Base-by-base conservation (phyloP, 2,113 vertebrate genomes). In the Hyla sarda region DNA sequence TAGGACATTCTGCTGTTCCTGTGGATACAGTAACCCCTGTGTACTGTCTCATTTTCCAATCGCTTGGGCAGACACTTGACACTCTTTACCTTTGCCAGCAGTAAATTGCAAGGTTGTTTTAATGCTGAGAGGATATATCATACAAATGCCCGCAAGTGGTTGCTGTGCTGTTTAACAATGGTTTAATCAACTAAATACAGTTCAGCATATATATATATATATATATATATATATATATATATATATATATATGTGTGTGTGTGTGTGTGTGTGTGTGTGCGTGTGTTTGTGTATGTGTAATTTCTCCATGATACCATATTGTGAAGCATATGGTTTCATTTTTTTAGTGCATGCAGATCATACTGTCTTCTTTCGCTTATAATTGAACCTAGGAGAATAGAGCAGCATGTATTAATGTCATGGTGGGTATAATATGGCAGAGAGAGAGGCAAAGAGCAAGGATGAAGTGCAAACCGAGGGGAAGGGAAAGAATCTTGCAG, bases 311-410 rank as follows among this genome's bases (percentile, higher is more conserved):
- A 67, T 25, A 69, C 28, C 28, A 21, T 25, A 73, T 25, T n/a
- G 25, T 47, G 72, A 54, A 48, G 71, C 2, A 75, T 56, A 32
- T 76, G 54, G 56, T 58, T 50, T 48, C 56, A 41, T 82, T 56
- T 88, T n/a, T 83, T 21, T 88, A 89, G 81, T 14, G 85, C 89
- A 84, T 87, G 82, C 72, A 86, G 86, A 91, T 93, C 89, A 93
- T 92, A 93, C 94, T 94, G 92, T 93, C 90, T 92, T 92, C 90
- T 88, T 92, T 93, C 89, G 88, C 90, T 92, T 91, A 90, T 95
- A 95, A 94, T 94, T 95, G 93, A 91, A 89, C 93, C 92, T 93
- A 88, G 25, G 92, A 91, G 94, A 92, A 74, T 91, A 91, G 87
- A 88, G 83, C 87, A 89, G 92, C 90, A 90, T 90, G 90, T 89